Conservation (phyloP, 2,888 invertebrate species). For the Cataglyphis rosenhaueri region DNA sequence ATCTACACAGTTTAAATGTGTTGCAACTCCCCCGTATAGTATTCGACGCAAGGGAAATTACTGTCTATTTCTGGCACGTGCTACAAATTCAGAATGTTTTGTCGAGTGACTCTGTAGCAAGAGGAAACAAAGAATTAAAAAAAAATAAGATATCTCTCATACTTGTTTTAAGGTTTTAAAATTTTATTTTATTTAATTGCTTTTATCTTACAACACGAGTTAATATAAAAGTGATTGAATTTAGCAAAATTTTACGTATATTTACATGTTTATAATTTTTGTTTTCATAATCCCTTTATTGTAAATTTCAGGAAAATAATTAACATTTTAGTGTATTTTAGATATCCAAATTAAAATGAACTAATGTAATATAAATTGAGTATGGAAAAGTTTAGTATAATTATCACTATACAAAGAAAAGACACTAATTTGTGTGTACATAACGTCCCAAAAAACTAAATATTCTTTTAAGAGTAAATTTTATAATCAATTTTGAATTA, state of each 20-base stretch:
- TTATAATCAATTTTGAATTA: background rate
- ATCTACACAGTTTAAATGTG: constrained; percentile 73
- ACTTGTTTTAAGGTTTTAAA: background rate
- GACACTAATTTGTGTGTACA: background rate
- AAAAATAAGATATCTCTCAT: background rate
- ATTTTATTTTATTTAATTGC: background rate
- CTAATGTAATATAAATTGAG: background rate
- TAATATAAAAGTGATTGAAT: background rate
- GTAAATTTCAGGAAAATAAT: background rate
- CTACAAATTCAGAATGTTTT: constrained; percentile 62
- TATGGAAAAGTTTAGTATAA: background rate
- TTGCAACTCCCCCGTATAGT: constrained; percentile 81
- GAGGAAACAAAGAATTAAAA: constrained; percentile 43
- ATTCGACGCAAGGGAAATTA: constrained; percentile 69
- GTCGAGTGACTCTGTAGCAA: background rate
- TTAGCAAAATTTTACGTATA: background rate
- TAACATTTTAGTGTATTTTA: background rate
- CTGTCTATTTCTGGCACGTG: constrained; percentile 82
- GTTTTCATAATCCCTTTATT: background rate
- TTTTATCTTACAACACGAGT: background rate
- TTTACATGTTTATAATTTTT: background rate
- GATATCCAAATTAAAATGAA: background rate
- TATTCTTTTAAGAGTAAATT: background rate
- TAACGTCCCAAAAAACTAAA: background rate
- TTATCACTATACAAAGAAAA: background rate